These are phyloP conservation scores for Sympetrum striolatum DNA, from an alignment of 2,888 invertebrate species.

Conservation along the genomic window DNA sequence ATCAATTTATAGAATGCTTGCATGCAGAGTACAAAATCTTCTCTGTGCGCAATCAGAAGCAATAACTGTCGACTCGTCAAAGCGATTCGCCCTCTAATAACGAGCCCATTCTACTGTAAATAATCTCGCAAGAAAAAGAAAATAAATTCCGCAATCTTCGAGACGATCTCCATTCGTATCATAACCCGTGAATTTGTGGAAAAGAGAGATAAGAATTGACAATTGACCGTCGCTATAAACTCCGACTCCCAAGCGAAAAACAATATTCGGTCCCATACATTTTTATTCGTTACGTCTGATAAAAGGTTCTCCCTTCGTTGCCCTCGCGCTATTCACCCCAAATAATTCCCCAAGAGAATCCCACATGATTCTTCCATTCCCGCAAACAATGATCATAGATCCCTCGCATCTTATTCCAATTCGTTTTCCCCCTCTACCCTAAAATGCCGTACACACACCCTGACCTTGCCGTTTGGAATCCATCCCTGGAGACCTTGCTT, in stretches of 20 bases:
- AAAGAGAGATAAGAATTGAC: too few species aligned
- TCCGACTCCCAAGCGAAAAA: neutral
- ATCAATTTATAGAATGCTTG: too few species aligned
- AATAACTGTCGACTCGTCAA: too few species aligned
- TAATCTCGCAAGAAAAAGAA: too few species aligned
- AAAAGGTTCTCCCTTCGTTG: neutral
- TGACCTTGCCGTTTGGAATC: constrained; percentile 1
- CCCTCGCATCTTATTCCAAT: constrained; percentile 34
- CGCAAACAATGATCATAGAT: constrained; percentile 38
- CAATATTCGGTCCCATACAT: neutral
- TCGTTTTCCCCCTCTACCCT: neutral
- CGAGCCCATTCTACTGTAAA: too few species aligned
- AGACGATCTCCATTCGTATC: too few species aligned
- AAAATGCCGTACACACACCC: neutral
- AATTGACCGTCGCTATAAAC: too few species aligned
- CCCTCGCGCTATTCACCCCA: constrained; percentile 3
- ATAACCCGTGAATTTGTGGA: too few species aligned
- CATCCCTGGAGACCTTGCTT: constrained; percentile 14
- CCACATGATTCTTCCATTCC: neutral
- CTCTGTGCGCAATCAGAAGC: too few species aligned
- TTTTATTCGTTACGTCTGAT: neutral
- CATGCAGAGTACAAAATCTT: too few species aligned
- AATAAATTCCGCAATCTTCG: too few species aligned
- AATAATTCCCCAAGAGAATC: constrained; percentile 16
- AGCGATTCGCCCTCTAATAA: too few species aligned